These are phyloP conservation scores for Rhaphigaster nebulosa DNA, from an alignment of 2,888 invertebrate genomes.

Conservation along the genomic window DNA sequence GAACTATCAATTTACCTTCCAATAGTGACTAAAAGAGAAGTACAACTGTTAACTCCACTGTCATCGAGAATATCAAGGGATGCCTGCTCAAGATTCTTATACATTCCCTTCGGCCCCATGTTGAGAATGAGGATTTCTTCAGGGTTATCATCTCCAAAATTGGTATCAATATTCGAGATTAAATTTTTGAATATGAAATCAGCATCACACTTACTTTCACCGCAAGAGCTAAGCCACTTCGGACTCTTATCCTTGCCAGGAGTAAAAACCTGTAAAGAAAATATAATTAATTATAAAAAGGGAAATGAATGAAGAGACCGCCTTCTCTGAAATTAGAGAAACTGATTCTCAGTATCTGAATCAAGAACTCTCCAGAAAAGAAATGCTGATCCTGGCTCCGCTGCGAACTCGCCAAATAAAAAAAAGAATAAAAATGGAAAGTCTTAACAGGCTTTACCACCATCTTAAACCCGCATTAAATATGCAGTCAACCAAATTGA, in stretches of 20 bases:
- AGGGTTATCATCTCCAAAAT: conserved; percentile 75
- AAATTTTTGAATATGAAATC: conserved; percentile 53
- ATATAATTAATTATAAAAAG: neutral
- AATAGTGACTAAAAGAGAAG: conserved; percentile 55
- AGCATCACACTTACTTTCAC: neutral
- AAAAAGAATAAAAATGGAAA: too few relatives aligned
- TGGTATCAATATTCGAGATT: conserved; percentile 71
- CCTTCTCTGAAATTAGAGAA: too few relatives aligned
- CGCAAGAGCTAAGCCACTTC: conserved; percentile 58
- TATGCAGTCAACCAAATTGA: too few relatives aligned
- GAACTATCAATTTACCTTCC: conserved; percentile 59
- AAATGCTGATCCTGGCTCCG: too few relatives aligned
- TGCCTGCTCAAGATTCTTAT: conserved; percentile 24
- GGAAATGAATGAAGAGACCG: too few relatives aligned
- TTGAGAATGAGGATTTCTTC: conserved; percentile 77
- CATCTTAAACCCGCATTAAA: too few relatives aligned
- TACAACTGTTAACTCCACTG: neutral
- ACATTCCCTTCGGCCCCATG: conserved; percentile 78
- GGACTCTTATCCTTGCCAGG: conserved; percentile 36
- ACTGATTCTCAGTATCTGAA: too few relatives aligned
- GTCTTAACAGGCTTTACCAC: too few relatives aligned
- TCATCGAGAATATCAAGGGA: conserved; percentile 47
- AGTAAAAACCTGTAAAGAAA: conserved; percentile 56
- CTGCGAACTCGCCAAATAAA: too few relatives aligned
- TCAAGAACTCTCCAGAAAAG: too few relatives aligned